Base-by-base conservation (phyloP, 92 coral and sea anemone genomes). In the Porites evermanni region DNA sequence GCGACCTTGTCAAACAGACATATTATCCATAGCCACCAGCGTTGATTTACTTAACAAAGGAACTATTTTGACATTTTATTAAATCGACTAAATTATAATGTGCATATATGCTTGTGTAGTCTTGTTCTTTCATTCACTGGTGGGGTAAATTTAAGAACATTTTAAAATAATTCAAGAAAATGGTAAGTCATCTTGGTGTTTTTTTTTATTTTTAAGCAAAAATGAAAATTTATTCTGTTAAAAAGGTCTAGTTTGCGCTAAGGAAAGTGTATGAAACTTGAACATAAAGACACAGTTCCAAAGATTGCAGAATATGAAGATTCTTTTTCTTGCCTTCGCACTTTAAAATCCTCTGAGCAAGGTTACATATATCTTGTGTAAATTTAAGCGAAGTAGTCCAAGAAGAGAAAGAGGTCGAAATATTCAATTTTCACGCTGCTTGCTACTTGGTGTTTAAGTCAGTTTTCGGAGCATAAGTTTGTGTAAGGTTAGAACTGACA, bases 31-130 rank as follows among this genome's bases (percentile, higher is more conserved):
- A 38, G 23, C 86, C 53, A 71, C 59, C 70, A 60, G 86, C 29
- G n/a, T 81, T 68, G 38, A 23, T 81, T 81, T 70, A 20, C 68
- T 58, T 44, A 70, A 71, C 65, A 81, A 81, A 81, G 19, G 66
- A 81, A 6, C 78, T 70, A 18, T 70, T 74, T 81, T 70, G 77
- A 59, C 67, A 71, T 81, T 81, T 72, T 52, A 56, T 6, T 58
- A 44, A 58, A 18, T 70, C 69, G 60, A 72, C 23, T 81, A 58
- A 32, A 81, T 44, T 70, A 21, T 58, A 56, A 10, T 72, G 77
- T 29, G 67, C 12, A 71, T 58, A 56, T 17, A 71, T 38, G 47
- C 59, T 77, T 54, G 12, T 70, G 54, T 81, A 70, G n/a, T 81
- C 71, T 81, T 60, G 59, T 81, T 58, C 26, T 70, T 58, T 70